Conservation (phyloP, 2,888 invertebrate species). For the Mythimna ferrago region DNA sequence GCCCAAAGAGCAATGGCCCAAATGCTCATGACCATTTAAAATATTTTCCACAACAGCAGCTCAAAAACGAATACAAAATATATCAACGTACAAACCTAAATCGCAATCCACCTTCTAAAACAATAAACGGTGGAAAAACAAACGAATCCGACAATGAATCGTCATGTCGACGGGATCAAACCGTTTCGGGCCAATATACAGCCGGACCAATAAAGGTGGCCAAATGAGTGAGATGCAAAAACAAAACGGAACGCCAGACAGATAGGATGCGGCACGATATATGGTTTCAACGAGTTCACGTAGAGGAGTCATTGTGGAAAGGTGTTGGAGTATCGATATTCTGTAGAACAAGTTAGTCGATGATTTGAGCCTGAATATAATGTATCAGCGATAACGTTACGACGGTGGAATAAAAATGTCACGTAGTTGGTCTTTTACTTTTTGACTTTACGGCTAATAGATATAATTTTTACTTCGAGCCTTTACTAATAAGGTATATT, state of each 20-base stretch:
- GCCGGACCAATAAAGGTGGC: slow-evolving; percentile 64
- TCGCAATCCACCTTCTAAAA: slow-evolving; percentile 45
- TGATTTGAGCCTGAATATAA: too few relatives aligned
- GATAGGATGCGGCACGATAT: slow-evolving; percentile 66
- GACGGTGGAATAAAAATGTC: too few relatives aligned
- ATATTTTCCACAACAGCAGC: neutral
- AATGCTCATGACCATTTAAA: neutral
- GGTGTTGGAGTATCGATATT: slow-evolving; percentile 28
- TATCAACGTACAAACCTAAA: slow-evolving; percentile 18
- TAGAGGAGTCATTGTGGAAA: slow-evolving; percentile 37
- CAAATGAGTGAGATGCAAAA: slow-evolving; percentile 72
- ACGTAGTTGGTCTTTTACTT: too few relatives aligned
- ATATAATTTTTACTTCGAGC: too few relatives aligned
- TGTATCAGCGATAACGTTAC: too few relatives aligned
- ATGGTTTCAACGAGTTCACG: slow-evolving; percentile 60
- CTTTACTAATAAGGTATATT: too few relatives aligned
- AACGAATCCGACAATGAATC: slow-evolving; percentile 42
- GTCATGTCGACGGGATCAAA: slow-evolving; percentile 59
- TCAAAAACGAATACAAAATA: slow-evolving; percentile 1
- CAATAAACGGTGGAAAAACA: slow-evolving; percentile 59
- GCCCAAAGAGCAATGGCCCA: too few relatives aligned
- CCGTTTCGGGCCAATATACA: slow-evolving; percentile 38
- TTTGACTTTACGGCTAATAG: too few relatives aligned
- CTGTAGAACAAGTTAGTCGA: too few relatives aligned
- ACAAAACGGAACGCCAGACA: slow-evolving; percentile 66